phyloP scores from a whole-genome alignment of 1,140 invertebrate species.

The Coelopa frigida region DNA sequence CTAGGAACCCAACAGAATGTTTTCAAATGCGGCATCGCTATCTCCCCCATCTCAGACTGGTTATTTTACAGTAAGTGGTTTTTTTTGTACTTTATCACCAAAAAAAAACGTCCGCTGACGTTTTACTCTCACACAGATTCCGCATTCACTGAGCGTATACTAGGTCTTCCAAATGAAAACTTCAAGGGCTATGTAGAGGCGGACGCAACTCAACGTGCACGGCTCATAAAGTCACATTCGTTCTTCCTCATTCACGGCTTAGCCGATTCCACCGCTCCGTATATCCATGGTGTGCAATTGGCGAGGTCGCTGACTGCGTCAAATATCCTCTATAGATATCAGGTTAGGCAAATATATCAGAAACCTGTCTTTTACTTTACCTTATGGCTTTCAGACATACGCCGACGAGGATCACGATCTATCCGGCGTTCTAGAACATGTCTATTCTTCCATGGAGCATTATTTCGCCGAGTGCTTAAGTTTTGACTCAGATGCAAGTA shows the following conservation, averaged over 20 bases:
- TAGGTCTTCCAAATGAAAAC: conserved; percentile 82
- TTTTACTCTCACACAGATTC: conserved; percentile 62
- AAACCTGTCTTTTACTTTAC: not conserved
- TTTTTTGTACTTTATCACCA: not conserved
- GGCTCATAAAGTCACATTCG: conserved; percentile 74
- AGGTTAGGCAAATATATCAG: conserved; percentile 54
- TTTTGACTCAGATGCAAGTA: conserved; percentile 62
- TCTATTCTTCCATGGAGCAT: conserved; percentile 79
- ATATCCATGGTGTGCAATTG: conserved; percentile 82
- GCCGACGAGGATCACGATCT: conserved; percentile 75
- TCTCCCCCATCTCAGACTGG: conserved; percentile 93
- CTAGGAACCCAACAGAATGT: conserved; percentile 76
- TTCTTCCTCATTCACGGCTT: conserved; percentile 86
- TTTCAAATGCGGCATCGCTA: conserved; percentile 85
- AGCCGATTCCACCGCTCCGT: conserved; percentile 80
- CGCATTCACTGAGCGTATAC: conserved; percentile 86
- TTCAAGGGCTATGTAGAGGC: conserved; percentile 88
- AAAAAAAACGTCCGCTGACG: too few species aligned
- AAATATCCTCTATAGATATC: conserved; percentile 81
- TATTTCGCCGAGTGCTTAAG: conserved; percentile 76
- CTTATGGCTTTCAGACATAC: conserved; percentile 58
- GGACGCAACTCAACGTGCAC: conserved; percentile 78
- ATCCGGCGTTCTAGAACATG: conserved; percentile 69
- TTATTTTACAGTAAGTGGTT: conserved; percentile 79
- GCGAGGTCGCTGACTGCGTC: conserved; percentile 78